Conservation (phyloP, 2,888 invertebrate species). For the Drosophila merina region DNA sequence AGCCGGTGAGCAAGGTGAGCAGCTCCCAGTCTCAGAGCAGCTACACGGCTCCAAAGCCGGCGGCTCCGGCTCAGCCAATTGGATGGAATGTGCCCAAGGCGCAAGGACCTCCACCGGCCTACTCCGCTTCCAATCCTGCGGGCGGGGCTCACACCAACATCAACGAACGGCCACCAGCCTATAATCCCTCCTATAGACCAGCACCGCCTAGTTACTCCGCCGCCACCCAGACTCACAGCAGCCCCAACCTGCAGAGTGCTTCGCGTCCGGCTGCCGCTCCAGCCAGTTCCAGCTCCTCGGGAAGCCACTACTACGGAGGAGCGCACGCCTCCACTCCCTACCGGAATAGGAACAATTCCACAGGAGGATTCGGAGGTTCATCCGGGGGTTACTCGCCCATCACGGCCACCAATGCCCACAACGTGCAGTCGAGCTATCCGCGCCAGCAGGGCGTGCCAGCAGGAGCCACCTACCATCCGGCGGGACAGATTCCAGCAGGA, state of each 20-base stretch:
- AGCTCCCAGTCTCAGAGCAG: conserved; percentile 57
- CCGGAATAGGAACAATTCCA: conserved; percentile 67
- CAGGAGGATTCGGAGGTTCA: conserved; percentile 58
- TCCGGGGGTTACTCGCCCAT: conserved; percentile 72
- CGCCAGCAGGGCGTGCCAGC: conserved; percentile 56
- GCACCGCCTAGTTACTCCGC: conserved; percentile 78
- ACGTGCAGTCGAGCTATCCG: conserved; percentile 80
- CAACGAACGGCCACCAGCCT: conserved; percentile 81
- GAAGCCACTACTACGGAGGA: conserved; percentile 59
- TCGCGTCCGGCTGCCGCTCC: conserved; percentile 3
- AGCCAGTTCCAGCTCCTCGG: conserved; percentile 6
- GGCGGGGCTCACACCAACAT: conserved; percentile 82
- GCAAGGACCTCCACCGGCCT: conserved; percentile 83
- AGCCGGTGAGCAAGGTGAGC: conserved; percentile 36
- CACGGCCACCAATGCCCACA: conserved; percentile 70
- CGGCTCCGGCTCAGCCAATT: conserved; percentile 61
- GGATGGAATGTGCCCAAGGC: conserved; percentile 82
- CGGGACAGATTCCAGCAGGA: conserved; percentile 43
- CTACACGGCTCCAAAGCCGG: conserved; percentile 19
- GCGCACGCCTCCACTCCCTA: conserved; percentile 50
- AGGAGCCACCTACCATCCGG: conserved; percentile 63
- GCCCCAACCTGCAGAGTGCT: conserved; percentile 23
- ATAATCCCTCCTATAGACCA: conserved; percentile 73
- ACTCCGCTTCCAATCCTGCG: conserved; percentile 75
- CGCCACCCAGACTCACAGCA: conserved; percentile 57